These are phyloP conservation scores for Falco rusticolus DNA, from an alignment of 2,797 vertebrate species.

Conservation along the genomic window DNA sequence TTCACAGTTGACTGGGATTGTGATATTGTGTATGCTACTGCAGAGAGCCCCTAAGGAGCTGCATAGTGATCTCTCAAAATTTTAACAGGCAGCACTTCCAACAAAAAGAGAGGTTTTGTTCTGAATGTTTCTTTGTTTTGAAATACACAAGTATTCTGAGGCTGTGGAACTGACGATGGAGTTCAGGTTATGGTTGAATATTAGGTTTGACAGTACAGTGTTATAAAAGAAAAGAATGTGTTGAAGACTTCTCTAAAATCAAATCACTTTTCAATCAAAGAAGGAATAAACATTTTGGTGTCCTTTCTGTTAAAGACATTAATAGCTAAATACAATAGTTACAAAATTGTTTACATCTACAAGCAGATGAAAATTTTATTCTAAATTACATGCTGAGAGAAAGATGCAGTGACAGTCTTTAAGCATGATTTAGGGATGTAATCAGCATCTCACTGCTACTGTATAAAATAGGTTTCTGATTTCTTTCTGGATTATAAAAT, in stretches of 20 bases:
- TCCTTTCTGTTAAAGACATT: not conserved
- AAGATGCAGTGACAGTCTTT: slow-evolving; percentile 19
- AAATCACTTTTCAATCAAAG: slow-evolving; percentile 28
- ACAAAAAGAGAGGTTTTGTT: slow-evolving; percentile 65
- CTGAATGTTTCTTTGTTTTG: slow-evolving; percentile 67
- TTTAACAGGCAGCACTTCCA: slow-evolving; percentile 54
- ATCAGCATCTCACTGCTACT: slow-evolving; percentile 9
- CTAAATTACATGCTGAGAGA: slow-evolving; percentile 4
- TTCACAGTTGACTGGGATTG: slow-evolving; percentile 60
- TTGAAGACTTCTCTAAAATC: slow-evolving; percentile 38
- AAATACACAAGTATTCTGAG: slow-evolving; percentile 54
- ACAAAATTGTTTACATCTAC: not conserved
- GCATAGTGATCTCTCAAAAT: slow-evolving; percentile 53
- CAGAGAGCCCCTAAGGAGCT: slow-evolving; percentile 68
- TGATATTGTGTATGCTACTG: slow-evolving; percentile 68
- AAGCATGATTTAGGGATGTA: slow-evolving; percentile 17
- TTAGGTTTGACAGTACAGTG: slow-evolving; percentile 45
- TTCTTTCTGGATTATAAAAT: slow-evolving; percentile 34
- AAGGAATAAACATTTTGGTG: not conserved
- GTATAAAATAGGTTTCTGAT: not conserved
- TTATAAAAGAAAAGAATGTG: slow-evolving; percentile 44
- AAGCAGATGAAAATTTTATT: slow-evolving; percentile 31
- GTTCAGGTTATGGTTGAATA: slow-evolving; percentile 59
- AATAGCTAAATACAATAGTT: not conserved
- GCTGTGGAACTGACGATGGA: slow-evolving; percentile 68